Conservation (phyloP, 2,888 invertebrate genomes). For the Helobdella robusta region DNA sequence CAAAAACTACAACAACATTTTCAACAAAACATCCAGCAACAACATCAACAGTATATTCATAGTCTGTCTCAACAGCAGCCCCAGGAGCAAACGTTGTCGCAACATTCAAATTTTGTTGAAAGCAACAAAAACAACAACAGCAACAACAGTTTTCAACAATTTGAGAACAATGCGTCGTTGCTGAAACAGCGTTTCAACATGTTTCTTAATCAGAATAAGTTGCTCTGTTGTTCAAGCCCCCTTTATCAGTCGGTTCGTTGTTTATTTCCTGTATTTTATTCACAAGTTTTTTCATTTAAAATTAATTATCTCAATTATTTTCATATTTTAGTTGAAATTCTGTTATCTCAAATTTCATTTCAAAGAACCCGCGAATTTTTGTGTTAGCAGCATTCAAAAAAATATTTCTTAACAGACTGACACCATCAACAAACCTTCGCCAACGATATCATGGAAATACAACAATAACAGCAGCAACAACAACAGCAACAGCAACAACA, state of each 20-base stretch:
- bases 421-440: background rate
- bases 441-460: background rate
- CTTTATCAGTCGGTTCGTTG: background rate
- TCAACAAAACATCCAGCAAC: background rate
- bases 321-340: background rate
- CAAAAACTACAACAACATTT: background rate
- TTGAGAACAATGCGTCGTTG: background rate
- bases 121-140: too few species aligned
- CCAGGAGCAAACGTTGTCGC: too few species aligned
- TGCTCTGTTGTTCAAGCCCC: background rate
- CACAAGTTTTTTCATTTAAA: background rate
- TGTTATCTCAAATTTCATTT: background rate
- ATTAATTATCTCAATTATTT: background rate
- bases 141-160: background rate
- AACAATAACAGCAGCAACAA: conserved; percentile 9
- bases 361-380: background rate
- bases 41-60: background rate
- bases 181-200: conserved; percentile 21
- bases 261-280: background rate
- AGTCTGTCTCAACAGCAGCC: background rate
- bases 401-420: too few species aligned
- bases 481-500: background rate
- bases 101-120: too few species aligned
- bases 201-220: conserved; percentile 7
- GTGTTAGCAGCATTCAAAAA: too few species aligned